Evolutionary conservation across 2,888 invertebrate species (phyloP).

Genomic region (Drosophila trichaetosa): DNA sequence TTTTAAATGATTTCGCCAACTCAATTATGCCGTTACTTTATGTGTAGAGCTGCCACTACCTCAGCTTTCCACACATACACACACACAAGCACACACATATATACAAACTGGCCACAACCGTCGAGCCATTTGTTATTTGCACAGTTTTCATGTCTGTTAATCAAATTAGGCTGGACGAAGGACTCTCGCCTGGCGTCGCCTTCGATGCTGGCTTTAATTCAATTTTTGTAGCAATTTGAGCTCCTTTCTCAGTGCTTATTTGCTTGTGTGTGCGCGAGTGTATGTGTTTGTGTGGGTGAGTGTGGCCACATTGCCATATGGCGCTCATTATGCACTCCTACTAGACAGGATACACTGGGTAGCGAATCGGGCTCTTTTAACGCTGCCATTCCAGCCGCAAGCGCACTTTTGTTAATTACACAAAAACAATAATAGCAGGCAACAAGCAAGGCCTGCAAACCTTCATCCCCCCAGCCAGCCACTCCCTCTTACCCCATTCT

Average conservation of each 20-base stretch:
- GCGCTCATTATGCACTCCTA: constrained; percentile 53
- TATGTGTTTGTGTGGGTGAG: not conserved
- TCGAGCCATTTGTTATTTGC: constrained; percentile 11
- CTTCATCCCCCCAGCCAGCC: not conserved
- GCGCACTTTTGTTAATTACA: constrained; percentile 77
- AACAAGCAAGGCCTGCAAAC: constrained; percentile 1
- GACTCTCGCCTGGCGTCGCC: not conserved
- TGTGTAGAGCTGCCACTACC: not conserved
- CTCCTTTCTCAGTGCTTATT: constrained; percentile 4
- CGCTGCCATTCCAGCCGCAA: constrained; percentile 49
- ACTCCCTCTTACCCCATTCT: not conserved
- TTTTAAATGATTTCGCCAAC: not conserved
- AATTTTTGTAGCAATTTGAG: constrained; percentile 50
- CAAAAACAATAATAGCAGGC: constrained; percentile 60
- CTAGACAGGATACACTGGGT: constrained; percentile 13
- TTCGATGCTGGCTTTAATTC: constrained; percentile 41
- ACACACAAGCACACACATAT: not conserved
- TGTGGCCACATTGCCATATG: constrained; percentile 60
- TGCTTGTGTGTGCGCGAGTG: constrained; percentile 4
- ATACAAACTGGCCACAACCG: not conserved
- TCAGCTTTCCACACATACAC: not conserved
- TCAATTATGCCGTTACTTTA: constrained; percentile 1
- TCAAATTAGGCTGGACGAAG: constrained; percentile 15
- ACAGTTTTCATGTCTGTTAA: constrained; percentile 15
- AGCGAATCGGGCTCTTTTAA: constrained; percentile 21